Conservation (phyloP, 2,113 vertebrate species). For the Pituophis catenifer region DNA sequence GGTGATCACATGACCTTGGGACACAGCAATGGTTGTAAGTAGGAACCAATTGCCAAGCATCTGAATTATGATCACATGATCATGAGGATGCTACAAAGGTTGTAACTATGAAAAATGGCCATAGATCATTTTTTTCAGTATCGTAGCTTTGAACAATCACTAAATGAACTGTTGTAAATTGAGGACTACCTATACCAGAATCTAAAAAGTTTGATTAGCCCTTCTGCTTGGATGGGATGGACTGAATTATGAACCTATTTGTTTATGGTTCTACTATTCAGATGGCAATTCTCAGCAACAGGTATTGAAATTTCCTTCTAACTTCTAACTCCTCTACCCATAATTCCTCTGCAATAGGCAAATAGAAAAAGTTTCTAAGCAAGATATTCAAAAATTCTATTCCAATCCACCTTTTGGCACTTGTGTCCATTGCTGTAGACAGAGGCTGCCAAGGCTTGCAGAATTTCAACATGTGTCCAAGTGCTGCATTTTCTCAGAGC, state of each 20-base stretch:
- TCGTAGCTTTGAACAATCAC: too few species aligned
- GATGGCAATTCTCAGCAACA: neutral
- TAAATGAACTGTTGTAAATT: too few species aligned
- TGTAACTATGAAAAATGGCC: too few species aligned
- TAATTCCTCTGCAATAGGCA: neutral
- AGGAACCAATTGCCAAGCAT: too few species aligned
- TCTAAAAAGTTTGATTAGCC: neutral
- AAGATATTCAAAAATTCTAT: neutral
- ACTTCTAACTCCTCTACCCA: neutral
- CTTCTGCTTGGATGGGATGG: neutral
- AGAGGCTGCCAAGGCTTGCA: slow-evolving; percentile 86
- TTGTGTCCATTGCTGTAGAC: slow-evolving; percentile 88
- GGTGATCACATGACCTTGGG: too few species aligned
- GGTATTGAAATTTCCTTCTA: neutral
- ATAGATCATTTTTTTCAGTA: too few species aligned
- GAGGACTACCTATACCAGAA: neutral
- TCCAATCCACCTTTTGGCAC: slow-evolving; percentile 83
- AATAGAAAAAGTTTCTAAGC: neutral
- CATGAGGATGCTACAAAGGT: too few species aligned
- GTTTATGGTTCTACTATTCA: neutral
- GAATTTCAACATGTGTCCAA: slow-evolving; percentile 89
- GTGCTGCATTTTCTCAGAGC: slow-evolving; percentile 83
- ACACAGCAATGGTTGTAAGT: too few species aligned
- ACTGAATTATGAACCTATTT: neutral
- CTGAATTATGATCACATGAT: too few species aligned